Percentiles rank a stretch among this genome's conserved stretches.
These are phyloP conservation scores for Clavelina lepadiformis DNA, from an alignment of 23 tunicate species.

Conservation along the genomic window DNA sequence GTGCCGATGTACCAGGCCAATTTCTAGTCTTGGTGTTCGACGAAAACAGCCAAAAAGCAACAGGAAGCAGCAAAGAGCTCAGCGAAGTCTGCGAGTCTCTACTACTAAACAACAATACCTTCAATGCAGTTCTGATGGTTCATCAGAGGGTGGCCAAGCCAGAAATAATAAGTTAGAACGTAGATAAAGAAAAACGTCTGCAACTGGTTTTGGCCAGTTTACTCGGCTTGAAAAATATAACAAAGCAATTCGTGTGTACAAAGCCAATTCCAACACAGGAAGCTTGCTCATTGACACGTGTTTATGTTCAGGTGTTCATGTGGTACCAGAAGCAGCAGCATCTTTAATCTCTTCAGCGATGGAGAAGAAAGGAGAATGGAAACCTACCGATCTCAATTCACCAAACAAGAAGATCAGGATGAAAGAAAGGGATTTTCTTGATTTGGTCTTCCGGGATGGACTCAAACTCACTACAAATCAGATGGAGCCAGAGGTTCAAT, in stretches of 20 bases:
- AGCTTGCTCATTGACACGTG: no score
- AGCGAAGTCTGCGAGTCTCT: constrained; percentile 28
- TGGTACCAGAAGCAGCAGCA: constrained; percentile 55
- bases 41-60: background rate
- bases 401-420: constrained; percentile 9
- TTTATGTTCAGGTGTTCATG: constrained; percentile 45
- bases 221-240: background rate
- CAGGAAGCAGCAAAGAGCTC: background rate
- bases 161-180: constrained; percentile 46
- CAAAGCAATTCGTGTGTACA: no score
- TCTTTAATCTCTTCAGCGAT: constrained; percentile 32
- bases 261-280: no score
- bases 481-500: constrained; percentile 52
- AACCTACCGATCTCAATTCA: constrained; percentile 6
- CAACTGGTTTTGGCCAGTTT: background rate
- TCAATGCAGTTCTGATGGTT: constrained; percentile 35
- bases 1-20: constrained; percentile 34
- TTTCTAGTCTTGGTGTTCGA: constrained; percentile 59
- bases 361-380: constrained; percentile 48
- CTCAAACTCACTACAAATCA: constrained; percentile 58
- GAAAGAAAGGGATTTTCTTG: constrained; percentile 43
- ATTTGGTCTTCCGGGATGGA: constrained; percentile 39
- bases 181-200: background rate
- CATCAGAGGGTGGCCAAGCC: constrained; percentile 46
- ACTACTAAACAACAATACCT: constrained; percentile 17